Evolutionary conservation across 2,888 invertebrate genomes (phyloP).

Genomic region (Drosophila recens): DNA sequence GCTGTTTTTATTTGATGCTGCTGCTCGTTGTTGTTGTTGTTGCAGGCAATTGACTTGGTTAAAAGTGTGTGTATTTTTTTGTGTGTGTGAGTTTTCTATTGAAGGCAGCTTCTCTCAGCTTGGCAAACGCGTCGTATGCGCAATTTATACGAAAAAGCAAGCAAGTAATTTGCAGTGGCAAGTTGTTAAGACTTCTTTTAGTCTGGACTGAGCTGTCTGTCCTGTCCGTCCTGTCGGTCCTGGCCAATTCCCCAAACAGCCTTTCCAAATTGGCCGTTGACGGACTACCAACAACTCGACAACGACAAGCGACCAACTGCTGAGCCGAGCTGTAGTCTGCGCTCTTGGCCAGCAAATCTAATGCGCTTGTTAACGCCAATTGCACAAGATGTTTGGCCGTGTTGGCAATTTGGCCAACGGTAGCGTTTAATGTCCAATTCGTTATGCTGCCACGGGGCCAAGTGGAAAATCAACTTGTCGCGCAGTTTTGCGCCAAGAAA

Average conservation of each 20-base stretch:
- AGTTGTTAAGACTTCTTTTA: conserved; percentile 72
- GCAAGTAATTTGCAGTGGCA: conserved; percentile 75
- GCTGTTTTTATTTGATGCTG: conserved; percentile 68
- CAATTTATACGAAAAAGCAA: conserved; percentile 58
- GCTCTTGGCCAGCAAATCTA: conserved; percentile 66
- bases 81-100: conserved; percentile 42
- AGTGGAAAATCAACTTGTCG: conserved; percentile 81
- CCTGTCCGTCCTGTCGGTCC: conserved; percentile 22
- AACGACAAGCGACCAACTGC: conserved; percentile 14
- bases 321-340: conserved; percentile 4
- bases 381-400: conserved; percentile 58
- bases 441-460: conserved; percentile 57
- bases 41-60: conserved; percentile 43
- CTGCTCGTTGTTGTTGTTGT: neutral
- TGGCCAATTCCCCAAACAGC: conserved; percentile 75
- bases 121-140: conserved; percentile 63
- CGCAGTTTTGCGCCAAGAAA: conserved; percentile 37
- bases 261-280: conserved; percentile 78
- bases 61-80: conserved; percentile 25
- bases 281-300: conserved; percentile 46
- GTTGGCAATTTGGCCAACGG: conserved; percentile 81
- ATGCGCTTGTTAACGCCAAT: conserved; percentile 81
- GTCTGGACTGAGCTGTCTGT: neutral
- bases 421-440: conserved; percentile 83
- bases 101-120: conserved; percentile 41